phyloP scores from a whole-genome alignment of 2,888 invertebrate species.

The Elmis aenea region DNA sequence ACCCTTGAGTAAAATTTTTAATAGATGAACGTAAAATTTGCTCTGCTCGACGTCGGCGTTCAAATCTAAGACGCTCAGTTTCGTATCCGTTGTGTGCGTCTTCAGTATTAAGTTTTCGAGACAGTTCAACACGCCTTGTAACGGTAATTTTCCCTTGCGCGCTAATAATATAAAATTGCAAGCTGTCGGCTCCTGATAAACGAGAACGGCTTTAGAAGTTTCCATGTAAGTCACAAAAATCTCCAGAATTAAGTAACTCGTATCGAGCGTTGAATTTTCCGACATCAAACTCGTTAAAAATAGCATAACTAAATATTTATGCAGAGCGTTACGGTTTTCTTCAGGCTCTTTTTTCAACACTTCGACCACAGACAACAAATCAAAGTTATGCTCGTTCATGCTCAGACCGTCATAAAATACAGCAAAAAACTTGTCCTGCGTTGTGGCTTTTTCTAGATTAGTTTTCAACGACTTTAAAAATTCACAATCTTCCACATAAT shows the following conservation, averaged over 20 bases:
- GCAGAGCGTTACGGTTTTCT: constrained; percentile 23
- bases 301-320: constrained; percentile 42
- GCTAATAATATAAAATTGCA: constrained; percentile 43
- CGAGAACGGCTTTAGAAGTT: constrained; percentile 41
- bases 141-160: constrained; percentile 49
- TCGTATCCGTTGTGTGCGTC: constrained; percentile 44
- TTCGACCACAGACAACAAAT: constrained; percentile 23
- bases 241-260: constrained; percentile 44
- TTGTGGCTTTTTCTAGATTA: constrained; percentile 6
- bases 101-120: constrained; percentile 50
- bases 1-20: constrained; percentile 51
- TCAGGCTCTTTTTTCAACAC: constrained; percentile 21
- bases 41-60: constrained; percentile 41
- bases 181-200: constrained; percentile 37
- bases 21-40: constrained; percentile 46
- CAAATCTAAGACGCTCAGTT: constrained; percentile 49
- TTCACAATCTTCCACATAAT: constrained; percentile 42
- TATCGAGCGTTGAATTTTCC: constrained; percentile 41
- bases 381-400: constrained; percentile 13
- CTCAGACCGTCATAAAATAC: constrained; percentile 23
- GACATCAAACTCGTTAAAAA: constrained; percentile 48
- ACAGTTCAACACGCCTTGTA: constrained; percentile 55
- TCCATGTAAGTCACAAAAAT: constrained; percentile 47
- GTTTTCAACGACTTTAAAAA: constrained; percentile 19
- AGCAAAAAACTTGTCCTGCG: constrained; percentile 23